Evolutionary conservation across 2,113 vertebrate genomes (phyloP).

Genomic region (Leptosomus discolor): DNA sequence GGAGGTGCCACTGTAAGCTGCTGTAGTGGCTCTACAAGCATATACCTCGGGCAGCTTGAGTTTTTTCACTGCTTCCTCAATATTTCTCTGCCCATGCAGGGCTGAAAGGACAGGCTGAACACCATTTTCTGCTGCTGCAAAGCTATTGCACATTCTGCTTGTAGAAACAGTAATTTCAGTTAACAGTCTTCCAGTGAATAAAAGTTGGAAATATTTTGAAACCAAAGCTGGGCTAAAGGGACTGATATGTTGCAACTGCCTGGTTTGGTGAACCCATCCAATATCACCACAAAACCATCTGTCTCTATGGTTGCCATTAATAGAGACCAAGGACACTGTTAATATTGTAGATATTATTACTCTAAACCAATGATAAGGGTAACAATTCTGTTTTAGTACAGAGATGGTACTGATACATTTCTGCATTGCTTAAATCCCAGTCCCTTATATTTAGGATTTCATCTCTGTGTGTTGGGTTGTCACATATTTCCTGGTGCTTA

Average conservation of each 20-base stretch:
- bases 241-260: neutral
- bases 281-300: neutral
- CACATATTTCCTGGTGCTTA: neutral
- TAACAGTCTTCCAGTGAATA: neutral
- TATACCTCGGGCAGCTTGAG: neutral
- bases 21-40: neutral
- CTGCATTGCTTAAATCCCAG: neutral
- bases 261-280: neutral
- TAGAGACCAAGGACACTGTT: neutral
- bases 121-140: neutral
- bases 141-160: neutral
- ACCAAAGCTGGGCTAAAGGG: neutral
- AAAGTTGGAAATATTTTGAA: neutral
- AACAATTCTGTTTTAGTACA: neutral
- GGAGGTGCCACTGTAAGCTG: neutral
- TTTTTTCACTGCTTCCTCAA: neutral
- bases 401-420: neutral
- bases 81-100: neutral
- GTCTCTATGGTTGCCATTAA: neutral
- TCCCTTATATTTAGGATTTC: neutral
- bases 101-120: neutral
- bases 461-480: neutral
- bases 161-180: constrained; percentile 20
- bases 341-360: neutral
- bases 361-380: neutral